Evolutionary conservation across 2,797 vertebrate genomes (phyloP).

Genomic region (Tokudaia muenninki): DNA sequence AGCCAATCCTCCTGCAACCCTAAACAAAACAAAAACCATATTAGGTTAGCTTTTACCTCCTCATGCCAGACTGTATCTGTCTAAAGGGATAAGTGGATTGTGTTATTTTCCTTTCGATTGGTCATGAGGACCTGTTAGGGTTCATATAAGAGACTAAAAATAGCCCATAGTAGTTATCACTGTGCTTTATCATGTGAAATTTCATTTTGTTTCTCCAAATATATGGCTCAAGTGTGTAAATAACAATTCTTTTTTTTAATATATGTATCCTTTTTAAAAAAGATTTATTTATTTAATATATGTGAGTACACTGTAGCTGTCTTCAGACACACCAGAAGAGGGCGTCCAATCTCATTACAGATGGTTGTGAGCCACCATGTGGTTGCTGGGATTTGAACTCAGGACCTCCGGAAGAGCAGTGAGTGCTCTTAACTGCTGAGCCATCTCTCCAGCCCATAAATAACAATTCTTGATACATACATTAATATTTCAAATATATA

Average conservation of each 20-base stretch:
- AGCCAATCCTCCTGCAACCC: neutral
- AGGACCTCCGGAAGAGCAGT: too few species aligned
- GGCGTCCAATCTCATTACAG: too few species aligned
- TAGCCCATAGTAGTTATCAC: neutral
- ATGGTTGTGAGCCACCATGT: too few species aligned
- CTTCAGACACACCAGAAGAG: too few species aligned
- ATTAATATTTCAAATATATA: conserved; percentile 5
- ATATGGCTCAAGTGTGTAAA: neutral
- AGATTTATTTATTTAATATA: too few species aligned
- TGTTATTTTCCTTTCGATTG: conserved; percentile 29
- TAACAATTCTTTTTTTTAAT: neutral
- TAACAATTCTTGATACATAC: neutral
- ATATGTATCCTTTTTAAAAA: too few species aligned
- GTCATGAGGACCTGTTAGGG: neutral
- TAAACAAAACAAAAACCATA: neutral
- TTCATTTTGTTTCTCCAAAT: neutral
- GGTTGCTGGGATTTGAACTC: too few species aligned
- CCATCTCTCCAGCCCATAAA: neutral
- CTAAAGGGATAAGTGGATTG: neutral
- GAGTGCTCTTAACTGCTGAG: too few species aligned
- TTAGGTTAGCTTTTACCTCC: neutral
- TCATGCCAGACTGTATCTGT: neutral
- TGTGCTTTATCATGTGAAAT: neutral
- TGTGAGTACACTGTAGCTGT: too few species aligned
- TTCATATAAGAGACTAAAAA: neutral